Base-by-base conservation (phyloP, 1,140 invertebrate species). In the Penaeus vannamei region DNA sequence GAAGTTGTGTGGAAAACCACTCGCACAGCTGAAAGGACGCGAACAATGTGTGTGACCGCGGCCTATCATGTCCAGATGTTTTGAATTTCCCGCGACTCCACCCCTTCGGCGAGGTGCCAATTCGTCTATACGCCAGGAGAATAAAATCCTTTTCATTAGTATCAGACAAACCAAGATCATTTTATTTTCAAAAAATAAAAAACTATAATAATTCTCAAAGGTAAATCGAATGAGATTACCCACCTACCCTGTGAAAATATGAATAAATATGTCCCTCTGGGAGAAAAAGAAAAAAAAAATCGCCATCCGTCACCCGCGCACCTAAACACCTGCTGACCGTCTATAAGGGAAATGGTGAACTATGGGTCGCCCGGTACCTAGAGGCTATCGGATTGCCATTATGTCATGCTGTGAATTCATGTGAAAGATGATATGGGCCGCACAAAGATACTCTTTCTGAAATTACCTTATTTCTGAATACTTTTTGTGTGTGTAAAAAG, bases 21-120 rank as follows among this genome's bases (percentile, higher is more conserved):
- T 7, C 42, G 10, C 14, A 66, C 29, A 61, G 80, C 60, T 60
- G 87, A 79, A 77, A 79, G 62, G 61, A 42, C 61, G 64, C 32
- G 82, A 79, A 89, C 87, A 89, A 89, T 79, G 87, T 87, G 83
- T 85, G 82, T 89, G 87, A 79, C 87, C 82, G 59, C 82, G 82
- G 76, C 82, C 87, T 64, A 84, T 84, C 64, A 46, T 36, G 32
- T 77, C 82, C 87, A 89, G 82, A 89, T 89, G 87, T 85, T 89
- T 89, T 89, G 87, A 89, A 89, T 80, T 79, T 84, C 87, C 66
- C 72, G 82, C 82, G 26, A 46, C 82, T 42, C 85, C 76, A 53
- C 77, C 42, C 85, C 46, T 59, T 59, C 53, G 53, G 53, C 53
- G 53, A 53, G 53, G 53, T 53, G 53, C 53, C 53, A 53, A 17